Base-by-base conservation (phyloP, 2,113 vertebrate species). In the Catharus bicknelli region DNA sequence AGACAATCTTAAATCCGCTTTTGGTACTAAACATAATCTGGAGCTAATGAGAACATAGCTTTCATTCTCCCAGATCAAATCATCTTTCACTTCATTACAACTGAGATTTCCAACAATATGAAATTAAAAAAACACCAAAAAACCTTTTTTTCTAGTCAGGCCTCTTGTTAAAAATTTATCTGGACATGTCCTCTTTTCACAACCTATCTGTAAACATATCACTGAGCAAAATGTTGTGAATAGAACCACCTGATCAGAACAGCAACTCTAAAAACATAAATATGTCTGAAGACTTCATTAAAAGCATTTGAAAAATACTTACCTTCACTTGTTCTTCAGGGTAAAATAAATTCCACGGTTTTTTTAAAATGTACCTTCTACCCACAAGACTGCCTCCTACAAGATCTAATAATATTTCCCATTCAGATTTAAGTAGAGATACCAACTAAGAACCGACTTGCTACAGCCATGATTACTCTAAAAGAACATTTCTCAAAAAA, bases 41-140 rank as follows among this genome's bases (percentile, higher is more conserved):
- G 34, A 90, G 89, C 69, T 79, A 87, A 58, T 82, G 74, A 50
- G 47, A 92, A 83, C 42, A 64, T 15, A 79, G 54, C 21, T 94
- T 72, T 94, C 90, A 76, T 90, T 94, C 38, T 93, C 30, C 90
- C 91, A 95, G 11, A 89, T 87, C 83, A 94, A 96, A 92, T 93
- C n/a, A 93, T 69, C 87, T 90, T 93, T 91, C 57, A 80, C 27
- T 95, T 93, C 83, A 90, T 21, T 74, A 88, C 68, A 88, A 81
- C 36, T 68, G 42, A 90, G 48, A 96, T 93, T 89, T 96, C 90
- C 72, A 61, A 69, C 16, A 94, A 87, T 43, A 81, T 9, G 18
- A 70, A 96, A 81, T 48, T 69, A 45, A 91, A 72, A 62, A 77
- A 92, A 83, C 19, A 90, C 23, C 53, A 73, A 11, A 63, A 58